phyloP scores from a whole-genome alignment of 2,113 vertebrate genomes.

The Strigops habroptila region DNA sequence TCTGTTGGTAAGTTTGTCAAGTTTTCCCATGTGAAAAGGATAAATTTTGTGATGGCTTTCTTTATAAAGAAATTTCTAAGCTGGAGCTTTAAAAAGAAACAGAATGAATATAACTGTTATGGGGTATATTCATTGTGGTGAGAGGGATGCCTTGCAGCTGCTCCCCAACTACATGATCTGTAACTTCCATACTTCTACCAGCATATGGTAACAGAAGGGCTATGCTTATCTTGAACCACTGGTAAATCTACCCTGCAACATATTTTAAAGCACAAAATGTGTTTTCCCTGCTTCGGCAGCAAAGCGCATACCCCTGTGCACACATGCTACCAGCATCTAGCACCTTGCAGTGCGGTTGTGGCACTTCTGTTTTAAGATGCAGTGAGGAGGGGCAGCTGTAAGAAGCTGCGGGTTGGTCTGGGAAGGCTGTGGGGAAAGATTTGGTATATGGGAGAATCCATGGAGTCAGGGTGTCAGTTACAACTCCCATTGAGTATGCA shows the following conservation, averaged over 20 bases:
- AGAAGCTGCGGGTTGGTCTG: background rate
- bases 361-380: background rate
- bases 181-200: background rate
- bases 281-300: background rate
- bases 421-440: background rate
- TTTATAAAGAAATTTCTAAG: background rate
- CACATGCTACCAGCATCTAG: background rate
- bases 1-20: background rate
- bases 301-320: rapidly evolving
- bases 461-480: background rate
- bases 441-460: background rate
- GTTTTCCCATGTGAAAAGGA: background rate
- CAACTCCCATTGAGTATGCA: background rate
- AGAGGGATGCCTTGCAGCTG: background rate
- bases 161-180: background rate
- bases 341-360: rapidly evolving
- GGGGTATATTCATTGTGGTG: background rate
- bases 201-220: background rate
- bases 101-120: background rate
- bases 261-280: background rate
- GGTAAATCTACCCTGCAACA: background rate
- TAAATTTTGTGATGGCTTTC: background rate
- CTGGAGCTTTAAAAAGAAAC: constrained; percentile 6
- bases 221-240: background rate
- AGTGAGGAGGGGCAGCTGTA: background rate